Percentiles rank a stretch among this genome's conserved stretches.
Conservation (phyloP, 2,888 invertebrate species). For the Ametastegia equiseti region DNA sequence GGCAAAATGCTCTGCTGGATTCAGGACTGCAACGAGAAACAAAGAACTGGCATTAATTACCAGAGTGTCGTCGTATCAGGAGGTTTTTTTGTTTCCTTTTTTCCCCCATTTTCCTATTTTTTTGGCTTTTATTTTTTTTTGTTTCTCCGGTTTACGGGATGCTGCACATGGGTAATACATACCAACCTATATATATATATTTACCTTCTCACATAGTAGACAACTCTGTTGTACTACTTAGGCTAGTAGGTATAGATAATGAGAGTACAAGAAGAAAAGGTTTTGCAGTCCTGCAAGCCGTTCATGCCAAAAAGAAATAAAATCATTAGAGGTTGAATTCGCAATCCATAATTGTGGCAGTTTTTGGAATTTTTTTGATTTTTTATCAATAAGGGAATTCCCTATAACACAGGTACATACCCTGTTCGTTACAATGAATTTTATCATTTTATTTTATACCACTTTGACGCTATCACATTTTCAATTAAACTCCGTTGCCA, state of each 20-base stretch:
- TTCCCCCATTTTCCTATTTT: no score
- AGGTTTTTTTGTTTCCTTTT: constrained; percentile 16
- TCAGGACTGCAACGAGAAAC: constrained; percentile 13
- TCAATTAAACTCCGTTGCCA: background rate
- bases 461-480: background rate
- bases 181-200: background rate
- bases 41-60: constrained; percentile 44
- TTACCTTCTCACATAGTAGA: background rate
- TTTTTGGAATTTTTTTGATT: no score
- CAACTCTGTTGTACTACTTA: background rate
- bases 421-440: background rate
- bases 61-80: constrained; percentile 32
- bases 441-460: background rate
- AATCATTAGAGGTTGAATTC: background rate
- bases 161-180: constrained; percentile 6
- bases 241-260: background rate
- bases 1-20: constrained; percentile 9
- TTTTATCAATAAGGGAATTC: background rate
- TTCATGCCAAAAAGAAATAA: background rate
- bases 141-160: background rate
- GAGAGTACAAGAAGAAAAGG: background rate
- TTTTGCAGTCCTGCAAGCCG: background rate
- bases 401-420: background rate
- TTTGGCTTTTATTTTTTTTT: no score
- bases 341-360: background rate